Percentiles rank a stretch among this genome's conserved stretches.
These are phyloP conservation scores for Xestoiulus laeticollis DNA, from an alignment of 2,888 invertebrate species.

Conservation along the genomic window DNA sequence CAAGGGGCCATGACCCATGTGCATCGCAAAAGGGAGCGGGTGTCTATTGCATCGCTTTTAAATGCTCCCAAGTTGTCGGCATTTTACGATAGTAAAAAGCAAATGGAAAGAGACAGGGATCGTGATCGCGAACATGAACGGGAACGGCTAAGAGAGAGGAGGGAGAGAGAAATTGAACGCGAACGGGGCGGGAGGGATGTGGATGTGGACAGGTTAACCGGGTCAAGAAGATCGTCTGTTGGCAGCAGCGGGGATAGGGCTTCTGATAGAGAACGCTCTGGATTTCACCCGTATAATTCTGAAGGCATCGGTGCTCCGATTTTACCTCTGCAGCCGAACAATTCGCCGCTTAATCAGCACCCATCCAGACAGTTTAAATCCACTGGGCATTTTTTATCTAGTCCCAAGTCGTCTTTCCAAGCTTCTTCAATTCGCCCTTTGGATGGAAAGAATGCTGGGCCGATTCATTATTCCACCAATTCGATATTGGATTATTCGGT, in stretches of 20 bases:
- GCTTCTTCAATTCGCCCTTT: slow-evolving; percentile 56
- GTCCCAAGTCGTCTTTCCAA: slow-evolving; percentile 54
- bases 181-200: slow-evolving; percentile 48
- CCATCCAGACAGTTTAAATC: slow-evolving; percentile 48
- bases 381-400: slow-evolving; percentile 49
- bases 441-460: slow-evolving; percentile 64
- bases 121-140: slow-evolving; percentile 51
- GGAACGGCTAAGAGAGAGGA: slow-evolving; percentile 30
- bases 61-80: slow-evolving; percentile 71
- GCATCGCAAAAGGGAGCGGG: slow-evolving; percentile 59
- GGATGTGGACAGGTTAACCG: slow-evolving; percentile 45
- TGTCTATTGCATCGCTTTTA: slow-evolving; percentile 68
- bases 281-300: slow-evolving; percentile 41
- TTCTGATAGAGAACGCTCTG: slow-evolving; percentile 49
- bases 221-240: slow-evolving; percentile 45
- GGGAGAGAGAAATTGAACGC: slow-evolving; percentile 50
- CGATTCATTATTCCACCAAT: slow-evolving; percentile 56
- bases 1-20: slow-evolving; percentile 58
- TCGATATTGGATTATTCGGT: slow-evolving; percentile 66
- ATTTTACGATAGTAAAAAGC: slow-evolving; percentile 52
- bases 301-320: neutral
- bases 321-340: slow-evolving; percentile 36
- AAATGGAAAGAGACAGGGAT: slow-evolving; percentile 46
- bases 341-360: slow-evolving; percentile 45
- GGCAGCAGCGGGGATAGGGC: slow-evolving; percentile 42